A percentile compares a stretch with the other conserved stretches of the same genome.
Evolutionary conservation across 2,888 invertebrate species (phyloP).

Genomic region (Drosophila nr. medialis): DNA sequence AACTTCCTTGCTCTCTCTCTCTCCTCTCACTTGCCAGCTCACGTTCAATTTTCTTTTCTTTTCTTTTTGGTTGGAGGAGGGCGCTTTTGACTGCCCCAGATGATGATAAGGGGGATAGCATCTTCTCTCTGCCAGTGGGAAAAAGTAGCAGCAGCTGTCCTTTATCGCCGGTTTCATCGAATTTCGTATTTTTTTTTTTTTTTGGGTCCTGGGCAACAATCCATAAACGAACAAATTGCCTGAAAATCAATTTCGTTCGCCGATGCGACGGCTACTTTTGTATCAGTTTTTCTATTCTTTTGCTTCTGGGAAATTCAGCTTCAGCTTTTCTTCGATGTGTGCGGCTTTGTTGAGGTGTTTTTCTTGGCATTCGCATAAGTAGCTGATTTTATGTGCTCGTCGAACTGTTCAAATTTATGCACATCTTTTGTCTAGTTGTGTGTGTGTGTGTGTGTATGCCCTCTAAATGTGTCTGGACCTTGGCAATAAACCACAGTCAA

Average conservation of each 20-base stretch:
- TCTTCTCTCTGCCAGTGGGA: slow-evolving; percentile 33
- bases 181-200: not conserved
- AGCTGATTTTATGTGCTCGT: slow-evolving; percentile 62
- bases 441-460: slow-evolving; percentile 25
- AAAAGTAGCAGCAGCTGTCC: slow-evolving; percentile 66
- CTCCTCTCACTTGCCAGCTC: slow-evolving; percentile 34
- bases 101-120: slow-evolving; percentile 65
- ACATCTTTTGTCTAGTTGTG: slow-evolving; percentile 59
- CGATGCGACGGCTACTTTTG: slow-evolving; percentile 57
- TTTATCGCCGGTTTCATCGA: slow-evolving; percentile 55
- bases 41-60: slow-evolving; percentile 41
- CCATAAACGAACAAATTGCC: slow-evolving; percentile 81
- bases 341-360: slow-evolving; percentile 68
- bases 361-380: slow-evolving; percentile 64
- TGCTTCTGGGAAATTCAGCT: slow-evolving; percentile 11
- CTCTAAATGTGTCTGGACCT: slow-evolving; percentile 52
- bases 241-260: slow-evolving; percentile 80
- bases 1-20: slow-evolving; percentile 3
- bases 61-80: slow-evolving; percentile 18
- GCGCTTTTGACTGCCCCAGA: slow-evolving; percentile 61
- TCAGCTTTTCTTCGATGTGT: slow-evolving; percentile 53
- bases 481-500: slow-evolving; percentile 63
- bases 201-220: slow-evolving; percentile 55
- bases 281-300: slow-evolving; percentile 51
- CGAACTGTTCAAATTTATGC: slow-evolving; percentile 71